Evolutionary conservation across 2,113 vertebrate species (phyloP), one percentile per base, ranked within the genome.

Genomic region (Hippocampus abdominalis): DNA sequence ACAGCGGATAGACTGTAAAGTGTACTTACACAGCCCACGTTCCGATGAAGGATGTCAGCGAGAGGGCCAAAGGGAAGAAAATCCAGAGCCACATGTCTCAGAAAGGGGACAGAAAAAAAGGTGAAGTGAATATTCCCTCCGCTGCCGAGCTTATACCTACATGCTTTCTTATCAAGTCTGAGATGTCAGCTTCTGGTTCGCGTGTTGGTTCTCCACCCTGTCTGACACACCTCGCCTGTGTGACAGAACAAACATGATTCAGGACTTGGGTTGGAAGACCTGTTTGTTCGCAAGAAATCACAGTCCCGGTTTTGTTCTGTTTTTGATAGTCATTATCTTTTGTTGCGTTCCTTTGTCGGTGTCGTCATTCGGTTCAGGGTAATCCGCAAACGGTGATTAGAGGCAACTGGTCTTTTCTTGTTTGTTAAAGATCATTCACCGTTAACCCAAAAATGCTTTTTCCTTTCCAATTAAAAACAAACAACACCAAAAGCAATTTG

Each of bases 1-100:
- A 29, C 4, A 29, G 13, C 11, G 16, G 16, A 29, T 60, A 29
- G 32, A 6, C 32, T 1, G 32, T 18, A 18, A 42, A 15, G 40
- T 46, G n/a, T 74, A 92, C 92, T 93, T 89, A 93, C 92, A 92
- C 85, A 54, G 62, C 73, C 92, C 92, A 93, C 20, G 91, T 92
- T 48, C 92, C 92, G 61, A 91, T 39, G 71, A 92, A 84, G 39
- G 92, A 92, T 46, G 92, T 72, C 59, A 88, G 68, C 12, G 88
- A 83, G 46, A 93, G 85, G 9, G 69, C 32, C 57, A 93, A 80
- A 42, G 92, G 92, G 54, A 93, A 71, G 46, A 92, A 36, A 69
- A 87, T 84, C 92, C 92, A 93, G 60, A 89, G n/a, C 13, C 74
- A 78, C 91, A 92, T 93, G 78, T 88, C 77, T 88, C 60, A 25